phyloP scores from a whole-genome alignment of 2,113 vertebrate species.

The Thunnus maccoyii region DNA sequence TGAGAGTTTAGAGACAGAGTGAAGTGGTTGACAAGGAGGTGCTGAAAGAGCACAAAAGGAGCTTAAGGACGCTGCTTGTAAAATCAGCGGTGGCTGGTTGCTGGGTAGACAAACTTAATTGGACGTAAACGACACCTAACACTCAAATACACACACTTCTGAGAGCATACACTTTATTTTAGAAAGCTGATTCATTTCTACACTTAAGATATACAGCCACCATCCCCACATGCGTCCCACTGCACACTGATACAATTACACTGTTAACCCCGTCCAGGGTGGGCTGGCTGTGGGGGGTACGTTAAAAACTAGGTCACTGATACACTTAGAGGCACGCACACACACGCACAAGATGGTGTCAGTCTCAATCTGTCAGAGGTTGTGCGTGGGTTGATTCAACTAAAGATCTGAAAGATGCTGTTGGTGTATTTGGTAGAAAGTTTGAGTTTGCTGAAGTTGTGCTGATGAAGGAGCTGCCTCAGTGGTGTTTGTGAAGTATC shows the following conservation, averaged over 20 bases:
- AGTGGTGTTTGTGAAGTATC: constrained; percentile 43
- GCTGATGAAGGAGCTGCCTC: constrained; percentile 41
- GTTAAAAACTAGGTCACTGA: constrained; percentile 76
- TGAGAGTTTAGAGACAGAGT: constrained; percentile 2
- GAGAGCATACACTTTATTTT: constrained; percentile 66
- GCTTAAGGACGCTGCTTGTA: constrained; percentile 42
- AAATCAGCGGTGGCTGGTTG: constrained; percentile 51
- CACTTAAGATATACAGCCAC: constrained; percentile 45
- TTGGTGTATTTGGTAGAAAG: constrained; percentile 29
- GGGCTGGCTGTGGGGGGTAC: constrained; percentile 53
- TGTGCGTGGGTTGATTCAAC: constrained; percentile 35
- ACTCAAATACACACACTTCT: constrained; percentile 32
- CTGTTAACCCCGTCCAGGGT: constrained; percentile 65
- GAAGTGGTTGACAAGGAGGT: constrained; percentile 59
- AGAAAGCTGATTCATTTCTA: constrained; percentile 67
- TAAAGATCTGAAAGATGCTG: constrained; percentile 49
- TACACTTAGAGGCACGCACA: constrained; percentile 35
- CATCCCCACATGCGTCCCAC: constrained; percentile 49
- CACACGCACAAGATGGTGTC: constrained; percentile 64
- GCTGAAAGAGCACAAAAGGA: constrained; percentile 42
- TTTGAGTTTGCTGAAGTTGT: constrained; percentile 31
- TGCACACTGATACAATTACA: constrained; percentile 75
- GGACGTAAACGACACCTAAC: constrained; percentile 51
- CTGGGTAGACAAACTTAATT: constrained; percentile 53
- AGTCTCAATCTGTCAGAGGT: constrained; percentile 46